phyloP scores from a whole-genome alignment of 2,113 vertebrate genomes.

The Pipra filicauda region DNA sequence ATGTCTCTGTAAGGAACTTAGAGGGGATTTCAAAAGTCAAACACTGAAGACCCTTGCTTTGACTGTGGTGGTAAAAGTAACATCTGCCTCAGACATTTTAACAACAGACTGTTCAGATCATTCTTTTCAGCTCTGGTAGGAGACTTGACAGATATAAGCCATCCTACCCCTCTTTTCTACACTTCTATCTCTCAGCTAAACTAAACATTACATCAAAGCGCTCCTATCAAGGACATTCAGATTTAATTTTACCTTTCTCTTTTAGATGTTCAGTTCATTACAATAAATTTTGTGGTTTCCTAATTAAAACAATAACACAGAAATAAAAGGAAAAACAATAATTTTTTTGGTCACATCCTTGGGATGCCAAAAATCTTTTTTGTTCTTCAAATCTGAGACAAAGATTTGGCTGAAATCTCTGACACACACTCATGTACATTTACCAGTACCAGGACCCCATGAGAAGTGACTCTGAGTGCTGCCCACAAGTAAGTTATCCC shows the following conservation, averaged over 20 bases:
- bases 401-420: neutral
- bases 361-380: neutral
- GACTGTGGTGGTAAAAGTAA: slow-evolving; percentile 75
- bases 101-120: slow-evolving; percentile 70
- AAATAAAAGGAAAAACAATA: neutral
- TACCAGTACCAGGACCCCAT: neutral
- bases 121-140: slow-evolving; percentile 45
- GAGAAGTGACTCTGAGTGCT: neutral
- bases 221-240: neutral
- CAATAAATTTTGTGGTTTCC: neutral
- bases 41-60: slow-evolving; percentile 72
- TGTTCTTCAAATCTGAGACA: neutral
- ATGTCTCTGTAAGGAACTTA: slow-evolving; percentile 73
- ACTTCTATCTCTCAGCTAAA: slow-evolving; percentile 5
- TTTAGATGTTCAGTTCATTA: neutral
- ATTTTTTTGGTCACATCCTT: rapidly evolving
- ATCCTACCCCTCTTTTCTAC: neutral
- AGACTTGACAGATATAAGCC: slow-evolving; percentile 61
- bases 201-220: slow-evolving; percentile 16
- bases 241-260: slow-evolving; percentile 8
- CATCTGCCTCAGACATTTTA: slow-evolving; percentile 69
- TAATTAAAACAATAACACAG: neutral
- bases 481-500: neutral
- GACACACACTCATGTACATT: neutral
- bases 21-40: slow-evolving; percentile 75